Base-by-base conservation (phyloP, 2,113 vertebrate genomes). In the Mustelus asterias region DNA sequence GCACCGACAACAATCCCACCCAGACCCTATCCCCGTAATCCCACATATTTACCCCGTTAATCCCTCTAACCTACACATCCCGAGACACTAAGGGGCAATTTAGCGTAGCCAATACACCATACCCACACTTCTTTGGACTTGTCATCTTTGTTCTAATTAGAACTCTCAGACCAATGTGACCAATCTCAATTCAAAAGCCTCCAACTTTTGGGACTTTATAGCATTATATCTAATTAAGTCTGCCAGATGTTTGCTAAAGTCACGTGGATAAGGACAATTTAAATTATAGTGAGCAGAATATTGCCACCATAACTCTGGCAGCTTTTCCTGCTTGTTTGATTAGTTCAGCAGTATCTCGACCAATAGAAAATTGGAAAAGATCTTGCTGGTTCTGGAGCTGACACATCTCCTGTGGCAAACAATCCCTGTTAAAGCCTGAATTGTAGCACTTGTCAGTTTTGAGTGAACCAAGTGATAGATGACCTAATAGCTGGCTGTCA, bases 401-500 rank as follows among this genome's bases (percentile, higher is more conserved):
- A 67, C n/a, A 67, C 14, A 37, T 63, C 29, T 67, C 4, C 14
- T 37, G n/a, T 58, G 14, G 63, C 24, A 65, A 93, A 93, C 18
- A 14, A 67, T 93, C n/a, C 18, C 60, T 63, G n/a, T 93, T 37
- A 67, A 93, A 93, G 6, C 29, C 18, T 63, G 90, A 93, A 94
- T 69, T 94, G 92, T 22, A 70, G 65, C 20, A 44, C 63, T 94
- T 94, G 37, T 94, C 63, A 67, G 92, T 94, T 94, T 94, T 94
- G 63, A 69, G 65, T 69, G 92, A 94, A 67, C 37, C 90, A 67
- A 65, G 60, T 93, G 33, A 94, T 94, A 69, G 92, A 37, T 94
- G 65, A 94, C 65, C 92, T 69, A 69, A 94, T 94, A 94, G 92
- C 65, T 69, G 18, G 92, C 92, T 95, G 94, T 72, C 94, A 95